phyloP scores from a whole-genome alignment of 2,888 invertebrate species.

The Cepaea hortensis region DNA sequence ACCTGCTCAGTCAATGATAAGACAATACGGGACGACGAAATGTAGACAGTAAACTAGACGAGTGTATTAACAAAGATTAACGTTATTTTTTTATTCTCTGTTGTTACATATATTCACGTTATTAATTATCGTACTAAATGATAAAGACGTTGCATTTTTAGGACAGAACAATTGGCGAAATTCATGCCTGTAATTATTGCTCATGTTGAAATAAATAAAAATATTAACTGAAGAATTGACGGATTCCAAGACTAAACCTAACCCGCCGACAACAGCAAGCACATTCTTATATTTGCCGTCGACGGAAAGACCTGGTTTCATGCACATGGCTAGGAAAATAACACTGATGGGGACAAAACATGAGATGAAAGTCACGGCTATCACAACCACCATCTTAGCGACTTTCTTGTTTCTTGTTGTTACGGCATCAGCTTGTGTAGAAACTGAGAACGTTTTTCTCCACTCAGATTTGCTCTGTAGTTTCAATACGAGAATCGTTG shows the following conservation, averaged over 20 bases:
- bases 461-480: neutral
- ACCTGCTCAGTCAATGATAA: too few species aligned
- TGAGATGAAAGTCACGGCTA: neutral
- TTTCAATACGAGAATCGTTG: neutral
- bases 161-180: neutral
- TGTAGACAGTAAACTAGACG: too few species aligned
- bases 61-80: too few species aligned
- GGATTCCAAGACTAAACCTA: neutral
- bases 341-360: neutral
- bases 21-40: too few species aligned
- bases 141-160: neutral
- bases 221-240: conserved; percentile 12
- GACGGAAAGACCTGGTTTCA: neutral
- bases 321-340: neutral
- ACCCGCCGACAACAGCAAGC: neutral
- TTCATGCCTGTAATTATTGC: neutral
- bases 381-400: conserved; percentile 5
- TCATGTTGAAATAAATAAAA: conserved; percentile 11
- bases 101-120: too few species aligned
- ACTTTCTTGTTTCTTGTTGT: neutral
- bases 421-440: neutral
- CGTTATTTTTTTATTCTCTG: too few species aligned
- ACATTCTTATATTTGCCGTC: neutral
- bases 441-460: neutral
- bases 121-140: too few species aligned